Conservation (phyloP, 1,140 invertebrate species). For the Bombus fervidus region DNA sequence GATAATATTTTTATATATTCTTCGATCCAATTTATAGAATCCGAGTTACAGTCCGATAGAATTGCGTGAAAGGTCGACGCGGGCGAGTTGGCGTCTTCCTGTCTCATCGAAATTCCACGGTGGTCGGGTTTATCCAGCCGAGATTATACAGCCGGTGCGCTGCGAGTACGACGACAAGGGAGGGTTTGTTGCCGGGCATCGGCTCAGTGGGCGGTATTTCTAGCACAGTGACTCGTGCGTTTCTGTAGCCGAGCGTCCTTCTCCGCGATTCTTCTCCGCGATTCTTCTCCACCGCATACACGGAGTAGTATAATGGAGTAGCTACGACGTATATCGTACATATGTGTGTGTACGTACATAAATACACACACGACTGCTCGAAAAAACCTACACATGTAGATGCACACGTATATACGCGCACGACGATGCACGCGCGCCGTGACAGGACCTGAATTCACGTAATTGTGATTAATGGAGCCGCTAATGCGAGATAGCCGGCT, state of each 20-base stretch:
- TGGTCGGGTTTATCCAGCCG: slow-evolving; percentile 61
- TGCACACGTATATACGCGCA: background rate
- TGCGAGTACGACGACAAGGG: slow-evolving; percentile 60
- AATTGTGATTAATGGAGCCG: slow-evolving; percentile 80
- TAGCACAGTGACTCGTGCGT: slow-evolving; percentile 65
- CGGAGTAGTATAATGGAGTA: too few species aligned
- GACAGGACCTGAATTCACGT: slow-evolving; percentile 76
- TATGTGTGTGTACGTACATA: background rate
- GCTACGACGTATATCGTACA: too few species aligned
- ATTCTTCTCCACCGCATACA: slow-evolving; percentile 2
- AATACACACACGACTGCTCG: slow-evolving; percentile 4
- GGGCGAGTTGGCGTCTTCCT: slow-evolving; percentile 38
- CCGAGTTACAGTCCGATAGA: background rate
- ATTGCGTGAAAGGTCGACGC: slow-evolving; percentile 40
- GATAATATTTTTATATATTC: too few species aligned
- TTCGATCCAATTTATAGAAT: too few species aligned
- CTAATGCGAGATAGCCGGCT: slow-evolving; percentile 68
- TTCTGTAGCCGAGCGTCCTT: slow-evolving; percentile 57
- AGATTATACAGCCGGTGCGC: slow-evolving; percentile 67
- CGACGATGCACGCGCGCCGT: slow-evolving; percentile 35
- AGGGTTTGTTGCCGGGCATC: slow-evolving; percentile 57
- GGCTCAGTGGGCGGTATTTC: slow-evolving; percentile 72
- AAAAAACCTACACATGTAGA: slow-evolving; percentile 18
- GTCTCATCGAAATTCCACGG: slow-evolving; percentile 57
- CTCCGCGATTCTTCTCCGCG: slow-evolving; percentile 31